Evolutionary conservation across 2,888 invertebrate species (phyloP).

Genomic region (Piscicola geometra): DNA sequence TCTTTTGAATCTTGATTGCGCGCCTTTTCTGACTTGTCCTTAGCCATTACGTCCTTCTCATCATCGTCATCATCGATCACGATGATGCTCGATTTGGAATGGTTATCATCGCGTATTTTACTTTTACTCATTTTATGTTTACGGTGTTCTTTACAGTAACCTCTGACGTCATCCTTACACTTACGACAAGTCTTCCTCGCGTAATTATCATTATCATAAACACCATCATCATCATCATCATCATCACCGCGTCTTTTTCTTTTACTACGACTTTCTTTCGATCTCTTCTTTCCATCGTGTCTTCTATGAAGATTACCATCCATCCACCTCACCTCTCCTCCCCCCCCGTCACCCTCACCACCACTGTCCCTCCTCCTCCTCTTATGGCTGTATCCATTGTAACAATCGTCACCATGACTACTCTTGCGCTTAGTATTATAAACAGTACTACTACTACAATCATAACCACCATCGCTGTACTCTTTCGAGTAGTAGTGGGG

Average conservation of each 20-base stretch:
- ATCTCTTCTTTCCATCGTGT: slow-evolving; percentile 4
- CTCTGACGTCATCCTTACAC: not conserved
- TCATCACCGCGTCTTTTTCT: not conserved
- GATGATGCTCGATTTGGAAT: not conserved
- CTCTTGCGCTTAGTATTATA: too few relatives aligned
- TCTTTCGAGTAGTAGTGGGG: too few relatives aligned
- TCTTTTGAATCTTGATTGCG: not conserved
- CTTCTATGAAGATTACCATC: not conserved
- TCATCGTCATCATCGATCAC: slow-evolving; percentile 5
- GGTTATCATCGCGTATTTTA: not conserved
- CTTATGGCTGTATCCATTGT: too few relatives aligned
- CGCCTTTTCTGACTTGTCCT: not conserved
- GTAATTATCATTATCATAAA: not conserved
- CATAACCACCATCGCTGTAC: too few relatives aligned
- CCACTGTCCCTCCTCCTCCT: too few relatives aligned
- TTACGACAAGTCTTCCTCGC: not conserved
- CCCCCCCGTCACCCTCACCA: too few relatives aligned
- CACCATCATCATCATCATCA: not conserved
- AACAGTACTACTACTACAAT: too few relatives aligned
- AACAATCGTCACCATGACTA: too few relatives aligned
- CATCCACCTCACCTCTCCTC: too few relatives aligned
- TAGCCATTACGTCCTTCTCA: not conserved
- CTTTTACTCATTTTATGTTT: slow-evolving; percentile 25
- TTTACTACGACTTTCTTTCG: not conserved
- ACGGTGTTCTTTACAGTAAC: not conserved